Evolutionary conservation across 2,113 vertebrate genomes (phyloP), one percentile per base, ranked within the genome.

Genomic region (Romanogobio albipinnatus): DNA sequence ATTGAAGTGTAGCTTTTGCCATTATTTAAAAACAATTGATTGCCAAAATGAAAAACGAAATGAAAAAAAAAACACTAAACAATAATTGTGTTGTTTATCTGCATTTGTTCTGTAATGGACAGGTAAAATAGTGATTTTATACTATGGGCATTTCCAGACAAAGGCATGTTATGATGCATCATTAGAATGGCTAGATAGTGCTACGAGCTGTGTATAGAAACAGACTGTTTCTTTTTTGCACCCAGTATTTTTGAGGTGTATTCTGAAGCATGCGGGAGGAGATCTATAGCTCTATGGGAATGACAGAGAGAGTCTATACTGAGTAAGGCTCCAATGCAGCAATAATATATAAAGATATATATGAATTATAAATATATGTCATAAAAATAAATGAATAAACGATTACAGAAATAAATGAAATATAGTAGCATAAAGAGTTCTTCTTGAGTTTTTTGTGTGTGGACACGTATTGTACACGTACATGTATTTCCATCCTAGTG

Each of bases 121-220:
- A 62, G 86, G 87, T 91, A 89, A 83, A 56, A 88, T 83, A 36
- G 84, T 19, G 84, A 64, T 83, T 85, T 83, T 86, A 80, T 83
- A 85, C 86, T 76, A 87, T 49, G 84, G 88, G 86, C 89, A 91
- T 93, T 70, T 81, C 61, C 78, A 66, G 61, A 66, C 15, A 36
- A 92, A 91, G 92, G 95, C 94, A 95, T 95, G 95, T 93, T 93
- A 91, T 82, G 91, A 93, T 90, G 92, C 92, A 94, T 93, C 90
- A 91, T 87, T 94, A 94, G 94, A 95, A 94, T 94, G 93, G 91
- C 93, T 94, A 94, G 93, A 92, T 90, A 91, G 91, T 88, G 74
- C 86, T 80, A 77, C 89, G 90, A 94, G 84, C 92, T 94, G 91
- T 94, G 91, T 90, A 88, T 90, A 89, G 90, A 91, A 91, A 91